Conservation (phyloP, 2,113 vertebrate genomes). For the Gymnogyps californianus region DNA sequence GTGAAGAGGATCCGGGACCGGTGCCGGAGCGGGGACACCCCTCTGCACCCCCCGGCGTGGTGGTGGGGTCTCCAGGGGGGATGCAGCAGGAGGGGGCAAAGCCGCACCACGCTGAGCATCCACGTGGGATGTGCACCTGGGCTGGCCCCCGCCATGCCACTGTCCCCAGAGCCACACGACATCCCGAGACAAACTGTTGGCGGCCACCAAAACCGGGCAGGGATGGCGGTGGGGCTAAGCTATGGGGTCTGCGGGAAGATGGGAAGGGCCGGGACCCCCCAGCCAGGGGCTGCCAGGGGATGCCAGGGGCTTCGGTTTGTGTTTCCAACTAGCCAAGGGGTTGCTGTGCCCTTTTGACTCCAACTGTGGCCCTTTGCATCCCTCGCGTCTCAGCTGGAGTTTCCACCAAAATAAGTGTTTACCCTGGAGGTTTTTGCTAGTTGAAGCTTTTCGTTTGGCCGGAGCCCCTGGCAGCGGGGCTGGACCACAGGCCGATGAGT, state of each 20-base stretch:
- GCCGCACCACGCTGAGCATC: rapidly evolving
- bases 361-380: background rate
- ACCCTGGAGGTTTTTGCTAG: background rate
- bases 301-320: background rate
- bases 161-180: rapidly evolving
- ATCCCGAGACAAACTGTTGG: background rate
- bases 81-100: background rate
- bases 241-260: background rate
- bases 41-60: rapidly evolving
- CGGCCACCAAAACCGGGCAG: background rate
- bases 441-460: background rate
- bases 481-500: background rate
- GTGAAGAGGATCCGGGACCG: background rate
- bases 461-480: background rate
- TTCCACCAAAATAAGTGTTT: background rate
- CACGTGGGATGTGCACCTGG: rapidly evolving
- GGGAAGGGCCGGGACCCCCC: background rate
- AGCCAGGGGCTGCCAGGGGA: background rate
- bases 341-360: conserved; percentile 1
- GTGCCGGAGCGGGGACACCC: rapidly evolving
- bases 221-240: rapidly evolving
- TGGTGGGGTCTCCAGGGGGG: rapidly evolving
- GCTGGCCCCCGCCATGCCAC: background rate
- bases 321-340: background rate
- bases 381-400: background rate